Conservation (phyloP, 2,888 invertebrate species). For the Julus scandinavius region DNA sequence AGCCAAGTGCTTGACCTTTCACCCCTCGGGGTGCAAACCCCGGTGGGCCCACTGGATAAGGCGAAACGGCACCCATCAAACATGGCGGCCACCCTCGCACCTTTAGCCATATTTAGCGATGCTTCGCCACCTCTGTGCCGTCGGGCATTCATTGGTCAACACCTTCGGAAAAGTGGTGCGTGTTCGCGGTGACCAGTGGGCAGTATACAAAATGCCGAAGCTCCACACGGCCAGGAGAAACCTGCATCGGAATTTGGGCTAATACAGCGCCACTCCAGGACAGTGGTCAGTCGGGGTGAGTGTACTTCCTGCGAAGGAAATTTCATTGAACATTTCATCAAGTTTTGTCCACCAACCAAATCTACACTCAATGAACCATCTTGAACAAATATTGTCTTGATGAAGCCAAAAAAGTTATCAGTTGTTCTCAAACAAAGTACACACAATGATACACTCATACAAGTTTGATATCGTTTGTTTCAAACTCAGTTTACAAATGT, state of each 20-base stretch:
- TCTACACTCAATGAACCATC: too few species aligned
- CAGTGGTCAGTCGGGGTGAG: slow-evolving; percentile 5
- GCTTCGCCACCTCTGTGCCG: background rate
- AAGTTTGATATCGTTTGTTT: background rate
- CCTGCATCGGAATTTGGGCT: background rate
- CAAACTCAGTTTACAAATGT: background rate
- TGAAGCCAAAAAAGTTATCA: background rate
- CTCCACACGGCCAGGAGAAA: background rate
- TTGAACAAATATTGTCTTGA: background rate
- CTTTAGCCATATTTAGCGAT: slow-evolving; percentile 2
- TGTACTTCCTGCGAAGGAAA: background rate
- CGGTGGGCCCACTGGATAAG: background rate
- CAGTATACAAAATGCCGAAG: background rate
- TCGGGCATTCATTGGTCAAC: background rate
- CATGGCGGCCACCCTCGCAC: slow-evolving; percentile 21
- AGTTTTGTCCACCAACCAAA: background rate
- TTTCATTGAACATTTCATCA: background rate
- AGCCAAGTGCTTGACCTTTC: slow-evolving; percentile 26
- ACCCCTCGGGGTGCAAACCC: slow-evolving; percentile 33
- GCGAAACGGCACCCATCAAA: background rate
- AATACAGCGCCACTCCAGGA: slow-evolving; percentile 2
- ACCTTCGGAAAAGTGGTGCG: background rate
- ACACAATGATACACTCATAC: background rate
- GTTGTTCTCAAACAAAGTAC: background rate
- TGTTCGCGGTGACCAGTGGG: slow-evolving; percentile 20